Conservation (phyloP, 1,140 invertebrate species). For the Drosophila leontia region DNA sequence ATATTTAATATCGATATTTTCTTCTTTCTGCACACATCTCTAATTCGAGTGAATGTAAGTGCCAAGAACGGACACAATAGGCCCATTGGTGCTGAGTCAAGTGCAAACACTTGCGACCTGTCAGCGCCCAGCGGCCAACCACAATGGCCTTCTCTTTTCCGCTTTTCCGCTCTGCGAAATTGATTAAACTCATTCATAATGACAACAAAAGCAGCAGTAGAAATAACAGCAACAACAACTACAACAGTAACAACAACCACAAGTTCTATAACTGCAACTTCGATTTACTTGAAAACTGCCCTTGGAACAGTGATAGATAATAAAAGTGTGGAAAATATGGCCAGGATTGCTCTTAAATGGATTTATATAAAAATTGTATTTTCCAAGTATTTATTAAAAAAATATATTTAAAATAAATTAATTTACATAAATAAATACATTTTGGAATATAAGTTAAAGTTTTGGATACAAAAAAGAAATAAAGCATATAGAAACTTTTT, state of each 20-base stretch:
- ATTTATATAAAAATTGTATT: no score
- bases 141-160: conserved; percentile 41
- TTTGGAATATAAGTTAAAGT: neutral
- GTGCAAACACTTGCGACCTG: conserved; percentile 66
- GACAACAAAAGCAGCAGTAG: conserved; percentile 36
- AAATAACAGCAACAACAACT: neutral
- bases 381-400: no score
- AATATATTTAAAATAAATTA: no score
- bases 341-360: neutral
- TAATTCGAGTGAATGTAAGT: conserved; percentile 14
- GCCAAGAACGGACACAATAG: conserved; percentile 24
- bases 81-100: conserved; percentile 56
- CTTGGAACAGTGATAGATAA: conserved; percentile 1
- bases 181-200: conserved; percentile 77
- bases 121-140: conserved; percentile 24
- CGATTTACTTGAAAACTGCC: conserved; percentile 15
- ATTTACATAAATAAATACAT: no score
- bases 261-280: conserved; percentile 39
- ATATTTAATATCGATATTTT: neutral
- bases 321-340: neutral
- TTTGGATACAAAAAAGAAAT: neutral
- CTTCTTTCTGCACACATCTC: neutral
- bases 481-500: neutral
- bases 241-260: conserved; percentile 10
- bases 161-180: conserved; percentile 59